Percentiles rank a stretch among this genome's conserved stretches.
phyloP scores from a whole-genome alignment of 2,113 vertebrate species.

The Bubo blakistoni region DNA sequence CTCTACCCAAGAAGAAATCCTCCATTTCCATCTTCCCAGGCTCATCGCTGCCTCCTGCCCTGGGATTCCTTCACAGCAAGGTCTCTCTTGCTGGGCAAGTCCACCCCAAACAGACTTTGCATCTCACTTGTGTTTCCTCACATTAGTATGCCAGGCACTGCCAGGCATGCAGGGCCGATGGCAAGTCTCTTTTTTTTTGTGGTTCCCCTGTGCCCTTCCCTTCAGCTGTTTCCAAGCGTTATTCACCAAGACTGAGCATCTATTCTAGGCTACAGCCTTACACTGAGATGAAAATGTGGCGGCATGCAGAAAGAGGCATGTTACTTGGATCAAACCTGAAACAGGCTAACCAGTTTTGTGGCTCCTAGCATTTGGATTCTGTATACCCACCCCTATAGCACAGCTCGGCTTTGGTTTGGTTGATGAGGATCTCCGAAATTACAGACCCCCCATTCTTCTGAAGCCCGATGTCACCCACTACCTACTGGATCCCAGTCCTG shows the following conservation, averaged over 20 bases:
- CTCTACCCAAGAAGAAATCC: background rate
- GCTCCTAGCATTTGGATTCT: background rate
- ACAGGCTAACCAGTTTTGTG: background rate
- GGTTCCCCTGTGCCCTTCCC: background rate
- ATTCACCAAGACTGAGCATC: background rate
- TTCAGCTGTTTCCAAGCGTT: background rate
- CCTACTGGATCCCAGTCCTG: background rate
- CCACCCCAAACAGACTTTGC: background rate
- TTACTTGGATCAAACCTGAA: background rate
- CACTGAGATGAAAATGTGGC: background rate
- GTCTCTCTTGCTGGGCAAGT: background rate
- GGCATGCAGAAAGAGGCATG: background rate
- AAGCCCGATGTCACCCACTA: background rate
- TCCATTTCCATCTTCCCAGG: background rate
- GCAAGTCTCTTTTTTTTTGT: background rate
- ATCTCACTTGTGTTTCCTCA: background rate
- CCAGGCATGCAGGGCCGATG: background rate
- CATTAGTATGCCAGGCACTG: background rate
- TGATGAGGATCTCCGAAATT: background rate
- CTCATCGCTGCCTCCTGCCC: background rate
- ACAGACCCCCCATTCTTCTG: background rate
- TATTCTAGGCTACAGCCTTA: background rate
- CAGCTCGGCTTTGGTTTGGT: background rate
- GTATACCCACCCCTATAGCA: background rate
- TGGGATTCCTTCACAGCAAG: background rate